phyloP scores from a whole-genome alignment of 2,888 invertebrate species.

The Dasypolia templi region DNA sequence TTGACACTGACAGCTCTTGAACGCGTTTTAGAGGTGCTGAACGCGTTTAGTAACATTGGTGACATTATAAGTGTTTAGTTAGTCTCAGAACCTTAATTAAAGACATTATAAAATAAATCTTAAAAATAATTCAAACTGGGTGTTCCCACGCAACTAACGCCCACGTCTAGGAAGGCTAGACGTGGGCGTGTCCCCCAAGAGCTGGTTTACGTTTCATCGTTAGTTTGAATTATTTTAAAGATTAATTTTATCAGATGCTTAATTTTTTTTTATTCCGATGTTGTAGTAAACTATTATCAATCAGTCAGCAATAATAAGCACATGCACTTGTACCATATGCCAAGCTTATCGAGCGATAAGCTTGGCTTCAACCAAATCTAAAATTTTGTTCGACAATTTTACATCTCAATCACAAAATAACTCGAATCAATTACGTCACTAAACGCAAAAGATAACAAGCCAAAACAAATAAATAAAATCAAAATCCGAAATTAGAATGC shows the following conservation, averaged over 20 bases:
- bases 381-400: not conserved
- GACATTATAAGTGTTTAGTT: not conserved
- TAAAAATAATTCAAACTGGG: too few species aligned
- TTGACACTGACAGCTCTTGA: too few species aligned
- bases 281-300: not conserved
- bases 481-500: not conserved
- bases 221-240: not conserved
- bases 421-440: not conserved
- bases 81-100: not conserved
- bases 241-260: not conserved
- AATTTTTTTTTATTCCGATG: not conserved
- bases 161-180: too few species aligned
- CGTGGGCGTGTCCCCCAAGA: not conserved
- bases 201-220: not conserved
- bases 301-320: too few species aligned
- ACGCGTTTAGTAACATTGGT: too few species aligned
- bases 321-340: not conserved
- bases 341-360: constrained; percentile 1
- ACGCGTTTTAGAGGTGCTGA: too few species aligned
- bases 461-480: constrained; percentile 42
- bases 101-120: too few species aligned
- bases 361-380: not conserved
- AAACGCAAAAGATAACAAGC: not conserved
- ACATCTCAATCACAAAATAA: constrained; percentile 5
- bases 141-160: too few species aligned